A percentile compares a stretch with the other conserved stretches of the same genome.
These are phyloP conservation scores for Hippocampus zosterae DNA, from an alignment of 2,113 vertebrate species.

Conservation along the genomic window DNA sequence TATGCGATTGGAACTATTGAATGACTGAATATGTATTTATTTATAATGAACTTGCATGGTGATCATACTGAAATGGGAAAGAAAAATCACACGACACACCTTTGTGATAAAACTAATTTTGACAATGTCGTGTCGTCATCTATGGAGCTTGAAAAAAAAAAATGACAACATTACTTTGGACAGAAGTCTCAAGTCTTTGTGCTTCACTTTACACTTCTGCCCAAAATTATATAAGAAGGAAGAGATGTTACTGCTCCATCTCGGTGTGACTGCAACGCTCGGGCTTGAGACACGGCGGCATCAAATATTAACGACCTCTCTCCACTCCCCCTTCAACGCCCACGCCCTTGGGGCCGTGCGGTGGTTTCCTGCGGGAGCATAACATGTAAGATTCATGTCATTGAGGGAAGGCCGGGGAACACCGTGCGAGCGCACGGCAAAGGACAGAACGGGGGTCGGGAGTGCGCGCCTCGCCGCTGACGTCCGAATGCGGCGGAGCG, in stretches of 20 bases:
- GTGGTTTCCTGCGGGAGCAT: constrained; percentile 36
- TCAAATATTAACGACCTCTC: constrained; percentile 40
- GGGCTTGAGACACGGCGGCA: constrained; percentile 21
- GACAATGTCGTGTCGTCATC: background rate
- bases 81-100: background rate
- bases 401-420: constrained; percentile 28
- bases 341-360: constrained; percentile 10
- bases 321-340: background rate
- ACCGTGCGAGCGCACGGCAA: constrained; percentile 18
- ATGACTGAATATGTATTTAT: no score
- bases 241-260: constrained; percentile 1
- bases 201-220: background rate
- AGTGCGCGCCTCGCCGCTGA: background rate
- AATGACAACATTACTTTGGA: background rate
- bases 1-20: no score
- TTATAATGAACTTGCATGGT: no score
- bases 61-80: no score
- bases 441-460: constrained; percentile 1
- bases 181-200: background rate
- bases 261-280: constrained; percentile 36
- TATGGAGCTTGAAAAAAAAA: background rate
- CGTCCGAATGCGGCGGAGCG: background rate
- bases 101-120: background rate
- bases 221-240: constrained; percentile 3
- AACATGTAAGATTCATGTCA: constrained; percentile 50